Conservation (phyloP, 2,113 vertebrate species). For the Stegostoma tigrinum region DNA sequence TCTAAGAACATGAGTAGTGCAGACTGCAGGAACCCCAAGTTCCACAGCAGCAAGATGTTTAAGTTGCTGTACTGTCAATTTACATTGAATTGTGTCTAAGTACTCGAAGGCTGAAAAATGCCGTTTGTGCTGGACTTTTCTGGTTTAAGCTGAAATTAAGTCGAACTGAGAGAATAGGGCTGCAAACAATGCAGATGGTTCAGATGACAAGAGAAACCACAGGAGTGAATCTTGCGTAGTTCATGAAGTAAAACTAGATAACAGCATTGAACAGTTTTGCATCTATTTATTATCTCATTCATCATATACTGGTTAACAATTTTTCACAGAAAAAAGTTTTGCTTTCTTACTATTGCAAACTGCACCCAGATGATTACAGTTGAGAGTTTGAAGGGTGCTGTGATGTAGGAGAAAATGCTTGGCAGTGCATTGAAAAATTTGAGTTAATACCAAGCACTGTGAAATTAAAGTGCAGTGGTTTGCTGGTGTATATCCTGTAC, state of each 20-base stretch:
- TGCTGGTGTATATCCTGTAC: background rate
- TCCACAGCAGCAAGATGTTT: background rate
- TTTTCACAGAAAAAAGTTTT: background rate
- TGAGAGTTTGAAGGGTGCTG: background rate
- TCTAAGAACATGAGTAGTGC: background rate
- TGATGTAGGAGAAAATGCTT: slow-evolving; percentile 13
- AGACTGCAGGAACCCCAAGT: background rate
- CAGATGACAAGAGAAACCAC: background rate
- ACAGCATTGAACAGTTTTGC: background rate
- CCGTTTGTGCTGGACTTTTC: background rate
- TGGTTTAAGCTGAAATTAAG: background rate
- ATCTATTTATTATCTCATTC: background rate
- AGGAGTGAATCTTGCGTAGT: background rate
- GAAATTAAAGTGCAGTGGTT: slow-evolving; percentile 26
- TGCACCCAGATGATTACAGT: background rate
- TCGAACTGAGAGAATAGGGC: background rate
- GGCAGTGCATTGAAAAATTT: background rate
- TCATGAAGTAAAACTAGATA: background rate
- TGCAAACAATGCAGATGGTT: background rate
- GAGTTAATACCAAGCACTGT: slow-evolving; percentile 15
- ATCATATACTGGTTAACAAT: background rate
- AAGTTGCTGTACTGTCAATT: background rate
- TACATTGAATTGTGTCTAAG: background rate
- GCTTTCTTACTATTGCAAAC: background rate
- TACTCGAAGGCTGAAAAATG: background rate